A percentile compares a stretch with the other conserved stretches of the same genome.
Conservation (phyloP, 1,140 invertebrate species). For the Semibalanus balanoides region DNA sequence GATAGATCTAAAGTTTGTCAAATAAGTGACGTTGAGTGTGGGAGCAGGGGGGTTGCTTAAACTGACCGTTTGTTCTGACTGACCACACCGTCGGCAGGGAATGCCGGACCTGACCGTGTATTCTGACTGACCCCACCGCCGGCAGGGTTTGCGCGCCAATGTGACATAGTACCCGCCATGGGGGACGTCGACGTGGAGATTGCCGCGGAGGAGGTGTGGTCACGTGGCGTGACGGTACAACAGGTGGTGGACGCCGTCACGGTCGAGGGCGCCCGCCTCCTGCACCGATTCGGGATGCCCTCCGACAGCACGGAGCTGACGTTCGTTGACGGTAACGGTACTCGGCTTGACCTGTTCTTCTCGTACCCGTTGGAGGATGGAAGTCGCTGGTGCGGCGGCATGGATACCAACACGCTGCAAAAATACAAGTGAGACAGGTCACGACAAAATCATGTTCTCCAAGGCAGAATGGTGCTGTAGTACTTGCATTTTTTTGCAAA, state of each 20-base stretch:
- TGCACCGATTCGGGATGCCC: background rate
- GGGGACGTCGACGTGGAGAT: background rate
- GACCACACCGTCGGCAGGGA: no score
- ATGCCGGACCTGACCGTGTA: no score
- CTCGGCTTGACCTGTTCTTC: background rate
- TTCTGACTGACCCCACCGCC: no score
- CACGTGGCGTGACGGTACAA: background rate
- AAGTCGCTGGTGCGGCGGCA: background rate
- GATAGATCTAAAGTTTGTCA: no score
- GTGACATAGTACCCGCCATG: background rate
- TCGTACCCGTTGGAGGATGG: background rate
- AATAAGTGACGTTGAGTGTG: no score
- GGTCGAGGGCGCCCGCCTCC: background rate
- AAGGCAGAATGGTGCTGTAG: no score
- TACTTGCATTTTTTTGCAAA: no score
- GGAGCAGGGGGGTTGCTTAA: no score
- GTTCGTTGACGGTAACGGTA: background rate
- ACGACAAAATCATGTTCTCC: no score
- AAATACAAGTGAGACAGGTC: background rate
- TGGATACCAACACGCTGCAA: background rate
- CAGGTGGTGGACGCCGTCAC: background rate
- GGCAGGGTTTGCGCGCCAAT: background rate
- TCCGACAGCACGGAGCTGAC: background rate
- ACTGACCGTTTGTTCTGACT: no score
- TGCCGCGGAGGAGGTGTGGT: background rate